phyloP scores from a whole-genome alignment of 2,888 invertebrate species.

The Axea sp. region DNA sequence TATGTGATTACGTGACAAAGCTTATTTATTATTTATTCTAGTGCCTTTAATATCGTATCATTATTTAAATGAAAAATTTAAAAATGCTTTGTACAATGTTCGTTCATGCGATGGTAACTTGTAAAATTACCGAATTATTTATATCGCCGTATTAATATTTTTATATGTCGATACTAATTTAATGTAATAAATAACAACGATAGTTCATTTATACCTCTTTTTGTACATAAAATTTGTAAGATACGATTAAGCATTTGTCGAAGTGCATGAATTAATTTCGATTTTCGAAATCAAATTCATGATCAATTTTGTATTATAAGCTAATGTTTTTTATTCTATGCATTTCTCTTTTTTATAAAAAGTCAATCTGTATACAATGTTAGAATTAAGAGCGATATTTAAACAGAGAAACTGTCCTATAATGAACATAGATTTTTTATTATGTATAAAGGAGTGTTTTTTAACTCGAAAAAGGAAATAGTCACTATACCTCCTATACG shows the following conservation, averaged over 20 bases:
- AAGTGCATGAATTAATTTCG: conserved; percentile 61
- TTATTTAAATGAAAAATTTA: conserved; percentile 69
- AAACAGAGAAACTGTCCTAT: conserved; percentile 68
- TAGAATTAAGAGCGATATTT: conserved; percentile 70
- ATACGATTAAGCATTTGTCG: conserved; percentile 69
- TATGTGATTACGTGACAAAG: conserved; percentile 71
- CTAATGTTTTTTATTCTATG: conserved; percentile 62
- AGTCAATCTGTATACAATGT: conserved; percentile 75
- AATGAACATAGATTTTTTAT: conserved; percentile 68
- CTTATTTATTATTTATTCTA: conserved; percentile 79
- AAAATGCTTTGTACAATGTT: conserved; percentile 73
- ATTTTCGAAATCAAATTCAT: conserved; percentile 66
- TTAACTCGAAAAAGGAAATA: conserved; percentile 72
- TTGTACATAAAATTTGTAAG: conserved; percentile 76
- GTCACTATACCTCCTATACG: conserved; percentile 76
- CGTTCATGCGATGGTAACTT: conserved; percentile 71
- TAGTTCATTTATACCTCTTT: conserved; percentile 71
- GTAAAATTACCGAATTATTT: conserved; percentile 78
- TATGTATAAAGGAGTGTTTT: conserved; percentile 71
- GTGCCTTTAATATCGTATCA: conserved; percentile 69
- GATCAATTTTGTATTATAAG: conserved; percentile 72
- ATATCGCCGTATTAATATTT: conserved; percentile 74
- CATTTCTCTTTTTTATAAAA: conserved; percentile 67
- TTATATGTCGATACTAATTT: conserved; percentile 75
- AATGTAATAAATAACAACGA: conserved; percentile 71